Percentiles rank a stretch among this genome's conserved stretches.
These are phyloP conservation scores for Macaria liturata DNA, from an alignment of 2,888 invertebrate species.

Conservation along the genomic window DNA sequence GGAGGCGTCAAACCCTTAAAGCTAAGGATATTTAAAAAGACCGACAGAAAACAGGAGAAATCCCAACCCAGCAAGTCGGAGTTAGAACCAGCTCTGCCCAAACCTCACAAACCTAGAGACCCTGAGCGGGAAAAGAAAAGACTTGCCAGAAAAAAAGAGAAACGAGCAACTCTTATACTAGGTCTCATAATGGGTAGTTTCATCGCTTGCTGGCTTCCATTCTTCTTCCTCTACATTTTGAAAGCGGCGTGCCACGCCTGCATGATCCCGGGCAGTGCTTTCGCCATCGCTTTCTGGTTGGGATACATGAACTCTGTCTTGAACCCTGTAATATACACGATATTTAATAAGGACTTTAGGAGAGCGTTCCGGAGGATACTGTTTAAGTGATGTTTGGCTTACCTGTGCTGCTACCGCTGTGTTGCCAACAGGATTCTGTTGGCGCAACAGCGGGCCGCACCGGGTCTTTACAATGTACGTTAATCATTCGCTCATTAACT, in stretches of 20 bases:
- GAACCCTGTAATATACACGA: constrained; percentile 97
- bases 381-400: constrained; percentile 96
- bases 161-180: constrained; percentile 97
- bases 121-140: constrained; percentile 96
- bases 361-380: constrained; percentile 97
- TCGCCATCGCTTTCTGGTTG: constrained; percentile 97
- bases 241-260: constrained; percentile 90
- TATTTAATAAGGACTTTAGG: constrained; percentile 98
- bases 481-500: constrained; percentile 45
- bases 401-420: constrained; percentile 92
- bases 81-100: constrained; percentile 86
- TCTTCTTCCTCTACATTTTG: constrained; percentile 96
- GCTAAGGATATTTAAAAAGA: constrained; percentile 91
- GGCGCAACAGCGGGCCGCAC: constrained; percentile 85
- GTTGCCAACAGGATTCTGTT: constrained; percentile 85
- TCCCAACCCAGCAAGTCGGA: constrained; percentile 80
- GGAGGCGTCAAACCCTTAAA: constrained; percentile 96
- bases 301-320: constrained; percentile 98
- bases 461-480: constrained; percentile 83
- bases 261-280: constrained; percentile 91
- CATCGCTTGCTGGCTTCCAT: constrained; percentile 99
- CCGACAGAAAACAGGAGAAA: constrained; percentile 74
- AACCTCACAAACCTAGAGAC: constrained; percentile 91
- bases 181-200: constrained; percentile 99
- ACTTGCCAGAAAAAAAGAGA: constrained; percentile 97